Conservation (phyloP, 2,113 vertebrate genomes). For the Malurus cyaneus region DNA sequence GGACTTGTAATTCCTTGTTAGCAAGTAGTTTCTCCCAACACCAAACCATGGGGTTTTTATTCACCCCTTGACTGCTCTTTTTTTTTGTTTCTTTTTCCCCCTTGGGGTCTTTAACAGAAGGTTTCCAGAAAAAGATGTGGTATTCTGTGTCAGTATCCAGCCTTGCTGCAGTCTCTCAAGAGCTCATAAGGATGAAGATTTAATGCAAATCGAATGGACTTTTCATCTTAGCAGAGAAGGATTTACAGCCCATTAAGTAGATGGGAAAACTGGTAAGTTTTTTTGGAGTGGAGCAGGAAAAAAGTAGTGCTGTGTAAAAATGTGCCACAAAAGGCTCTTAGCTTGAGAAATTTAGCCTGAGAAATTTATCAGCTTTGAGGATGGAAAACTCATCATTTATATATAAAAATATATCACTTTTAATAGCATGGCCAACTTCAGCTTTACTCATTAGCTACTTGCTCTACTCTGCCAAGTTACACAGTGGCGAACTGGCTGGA, state of each 20-base stretch:
- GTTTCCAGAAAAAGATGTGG: constrained; percentile 19
- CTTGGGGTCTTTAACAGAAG: neutral
- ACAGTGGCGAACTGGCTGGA: constrained; percentile 30
- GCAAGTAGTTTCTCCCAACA: neutral
- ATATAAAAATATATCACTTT: constrained; percentile 61
- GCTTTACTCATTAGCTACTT: constrained; percentile 60
- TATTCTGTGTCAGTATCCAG: neutral
- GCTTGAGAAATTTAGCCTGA: constrained; percentile 30
- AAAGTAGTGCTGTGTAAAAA: neutral
- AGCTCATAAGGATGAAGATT: constrained; percentile 50
- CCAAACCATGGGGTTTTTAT: neutral
- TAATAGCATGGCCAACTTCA: constrained; percentile 54
- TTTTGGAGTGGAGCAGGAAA: constrained; percentile 22
- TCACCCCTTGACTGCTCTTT: neutral
- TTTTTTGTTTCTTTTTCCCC: neutral
- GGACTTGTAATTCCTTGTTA: neutral
- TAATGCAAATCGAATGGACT: constrained; percentile 69
- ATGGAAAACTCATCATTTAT: constrained; percentile 66
- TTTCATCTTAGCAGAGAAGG: constrained; percentile 65
- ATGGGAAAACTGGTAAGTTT: constrained; percentile 45
- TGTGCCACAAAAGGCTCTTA: constrained; percentile 44
- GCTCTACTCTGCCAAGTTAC: neutral
- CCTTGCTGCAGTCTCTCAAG: constrained; percentile 5
- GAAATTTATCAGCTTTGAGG: constrained; percentile 54
- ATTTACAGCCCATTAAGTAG: constrained; percentile 66